phyloP scores from a whole-genome alignment of 2,797 vertebrate genomes.

The Pseudomugil gertrudae region DNA sequence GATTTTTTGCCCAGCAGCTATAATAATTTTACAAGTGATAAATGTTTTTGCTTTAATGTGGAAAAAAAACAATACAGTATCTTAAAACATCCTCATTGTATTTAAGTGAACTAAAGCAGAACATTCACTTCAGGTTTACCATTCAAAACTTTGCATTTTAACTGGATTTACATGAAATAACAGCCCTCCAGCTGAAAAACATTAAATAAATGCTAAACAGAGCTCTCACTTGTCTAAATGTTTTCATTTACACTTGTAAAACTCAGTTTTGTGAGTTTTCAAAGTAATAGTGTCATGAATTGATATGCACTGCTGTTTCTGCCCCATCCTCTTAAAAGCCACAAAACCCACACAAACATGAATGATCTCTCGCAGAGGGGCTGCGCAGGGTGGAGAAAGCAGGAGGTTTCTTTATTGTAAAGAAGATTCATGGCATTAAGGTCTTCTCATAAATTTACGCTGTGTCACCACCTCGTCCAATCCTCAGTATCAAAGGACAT shows the following conservation, averaged over 20 bases:
- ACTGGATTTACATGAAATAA: not conserved
- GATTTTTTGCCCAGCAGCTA: no score
- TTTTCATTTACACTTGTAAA: not conserved
- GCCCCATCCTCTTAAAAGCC: conserved; percentile 2
- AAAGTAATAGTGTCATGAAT: not conserved
- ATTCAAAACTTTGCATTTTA: no score
- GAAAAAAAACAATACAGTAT: no score
- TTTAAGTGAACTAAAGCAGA: no score
- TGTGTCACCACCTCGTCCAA: conserved; percentile 13
- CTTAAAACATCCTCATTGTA: no score
- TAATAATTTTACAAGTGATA: not conserved
- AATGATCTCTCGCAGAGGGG: conserved; percentile 13
- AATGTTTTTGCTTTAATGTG: not conserved
- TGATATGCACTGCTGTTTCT: conserved; percentile 5
- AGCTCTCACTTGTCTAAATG: no score
- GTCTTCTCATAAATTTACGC: conserved; percentile 34
- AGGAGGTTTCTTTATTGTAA: conserved; percentile 46
- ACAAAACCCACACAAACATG: conserved; percentile 1
- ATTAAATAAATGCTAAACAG: not conserved
- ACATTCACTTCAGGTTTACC: no score
- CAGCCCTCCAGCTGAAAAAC: not conserved
- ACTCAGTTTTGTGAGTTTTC: not conserved
- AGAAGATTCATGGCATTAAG: conserved; percentile 48
- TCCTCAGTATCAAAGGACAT: conserved; percentile 43
- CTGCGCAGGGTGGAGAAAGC: conserved; percentile 20